These are phyloP conservation scores for Drosophila setifemur DNA, from an alignment of 1,140 invertebrate species.

Conservation along the genomic window DNA sequence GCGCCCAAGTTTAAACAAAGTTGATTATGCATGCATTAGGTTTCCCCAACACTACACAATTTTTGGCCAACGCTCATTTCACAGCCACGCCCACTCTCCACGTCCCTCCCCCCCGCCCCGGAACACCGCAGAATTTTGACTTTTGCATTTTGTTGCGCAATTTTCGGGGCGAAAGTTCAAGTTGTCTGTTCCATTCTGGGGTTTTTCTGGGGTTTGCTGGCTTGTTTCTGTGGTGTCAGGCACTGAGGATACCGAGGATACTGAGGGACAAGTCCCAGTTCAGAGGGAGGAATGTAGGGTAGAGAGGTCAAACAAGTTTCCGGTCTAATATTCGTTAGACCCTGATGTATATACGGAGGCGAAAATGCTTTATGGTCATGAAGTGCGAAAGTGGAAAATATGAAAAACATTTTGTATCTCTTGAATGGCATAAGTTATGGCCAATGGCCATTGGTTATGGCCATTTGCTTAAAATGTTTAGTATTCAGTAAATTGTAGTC, in stretches of 20 bases:
- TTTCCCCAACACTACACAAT: slow-evolving; percentile 66
- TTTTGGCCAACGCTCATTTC: slow-evolving; percentile 78
- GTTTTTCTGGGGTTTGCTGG: slow-evolving; percentile 30
- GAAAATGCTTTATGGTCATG: slow-evolving; percentile 77
- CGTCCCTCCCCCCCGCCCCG: neutral
- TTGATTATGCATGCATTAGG: slow-evolving; percentile 81
- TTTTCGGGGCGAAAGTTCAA: slow-evolving; percentile 75
- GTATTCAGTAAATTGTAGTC: slow-evolving; percentile 9
- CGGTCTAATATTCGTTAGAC: slow-evolving; percentile 64
- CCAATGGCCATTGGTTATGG: slow-evolving; percentile 48
- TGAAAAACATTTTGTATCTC: slow-evolving; percentile 56
- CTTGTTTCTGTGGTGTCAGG: slow-evolving; percentile 18
- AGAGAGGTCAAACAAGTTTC: slow-evolving; percentile 19
- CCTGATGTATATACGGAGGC: slow-evolving; percentile 37
- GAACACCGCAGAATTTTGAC: slow-evolving; percentile 62
- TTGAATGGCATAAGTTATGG: slow-evolving; percentile 50
- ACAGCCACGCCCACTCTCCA: slow-evolving; percentile 46
- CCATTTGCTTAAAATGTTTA: slow-evolving; percentile 50
- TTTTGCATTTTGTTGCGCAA: slow-evolving; percentile 80
- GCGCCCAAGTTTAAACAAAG: slow-evolving; percentile 78
- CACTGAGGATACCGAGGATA: neutral
- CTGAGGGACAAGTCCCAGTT: neutral
- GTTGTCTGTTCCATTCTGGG: slow-evolving; percentile 41
- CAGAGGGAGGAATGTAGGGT: neutral
- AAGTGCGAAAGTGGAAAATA: slow-evolving; percentile 79